Percentiles rank a stretch among this genome's conserved stretches.
phyloP scores from a whole-genome alignment of 2,888 invertebrate species.

The Lacanobia oleracea region DNA sequence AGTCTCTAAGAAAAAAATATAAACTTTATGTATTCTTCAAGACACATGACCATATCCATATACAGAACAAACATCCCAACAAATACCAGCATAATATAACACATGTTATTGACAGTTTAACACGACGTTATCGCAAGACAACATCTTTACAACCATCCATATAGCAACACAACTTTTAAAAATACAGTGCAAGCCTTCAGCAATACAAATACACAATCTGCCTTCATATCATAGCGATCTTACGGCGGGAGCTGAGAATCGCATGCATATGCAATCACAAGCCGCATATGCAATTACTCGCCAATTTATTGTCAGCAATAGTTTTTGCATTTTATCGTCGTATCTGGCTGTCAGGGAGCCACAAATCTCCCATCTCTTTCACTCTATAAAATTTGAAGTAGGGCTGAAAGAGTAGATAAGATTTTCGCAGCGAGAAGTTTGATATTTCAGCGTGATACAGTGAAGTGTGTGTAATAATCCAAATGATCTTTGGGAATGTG shows the following conservation, averaged over 20 bases:
- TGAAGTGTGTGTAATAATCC: constrained; percentile 40
- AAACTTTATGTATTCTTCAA: background rate
- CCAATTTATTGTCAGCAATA: constrained; percentile 59
- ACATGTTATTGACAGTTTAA: constrained; percentile 22
- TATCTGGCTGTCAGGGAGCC: constrained; percentile 42
- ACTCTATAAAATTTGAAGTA: background rate
- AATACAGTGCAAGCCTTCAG: constrained; percentile 1
- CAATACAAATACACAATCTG: constrained; percentile 32
- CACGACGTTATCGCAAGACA: background rate
- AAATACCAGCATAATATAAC: background rate
- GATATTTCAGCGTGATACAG: constrained; percentile 30
- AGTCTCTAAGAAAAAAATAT: too few relatives aligned
- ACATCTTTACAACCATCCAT: constrained; percentile 12
- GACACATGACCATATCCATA: background rate
- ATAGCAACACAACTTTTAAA: constrained; percentile 2
- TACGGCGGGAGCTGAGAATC: constrained; percentile 29
- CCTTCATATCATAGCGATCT: constrained; percentile 39
- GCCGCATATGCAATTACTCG: constrained; percentile 52
- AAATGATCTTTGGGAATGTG: constrained; percentile 30
- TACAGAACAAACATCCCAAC: background rate
- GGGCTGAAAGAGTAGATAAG: constrained; percentile 22
- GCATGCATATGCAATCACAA: constrained; percentile 45
- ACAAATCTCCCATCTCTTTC: constrained; percentile 14
- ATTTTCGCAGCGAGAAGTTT: constrained; percentile 8
- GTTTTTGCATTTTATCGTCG: constrained; percentile 52